Base-by-base conservation (phyloP, 2,113 vertebrate genomes). In the Ceratotherium simum region DNA sequence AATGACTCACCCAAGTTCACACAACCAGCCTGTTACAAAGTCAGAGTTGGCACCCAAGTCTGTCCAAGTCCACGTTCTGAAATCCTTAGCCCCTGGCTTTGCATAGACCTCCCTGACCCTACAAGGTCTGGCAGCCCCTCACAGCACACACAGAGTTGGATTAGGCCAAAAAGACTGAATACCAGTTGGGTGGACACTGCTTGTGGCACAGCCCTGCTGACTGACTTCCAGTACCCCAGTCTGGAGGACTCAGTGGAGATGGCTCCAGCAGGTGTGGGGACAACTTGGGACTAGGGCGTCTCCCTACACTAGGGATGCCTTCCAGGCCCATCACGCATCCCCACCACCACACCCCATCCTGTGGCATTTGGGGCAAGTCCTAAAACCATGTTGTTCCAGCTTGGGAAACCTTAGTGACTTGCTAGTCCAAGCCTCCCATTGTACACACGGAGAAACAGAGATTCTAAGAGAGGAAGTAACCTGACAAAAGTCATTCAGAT, bases 261-360 rank as follows among this genome's bases (percentile, higher is more conserved):
- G 36, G 36, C 56, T 70, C 31, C 33, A 25, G 65, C 33, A 85
- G 31, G 67, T 27, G 46, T 29, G 36, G 60, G 31, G 16, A 21
- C 60, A 46, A 17, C 42, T 0, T 14, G 42, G 80, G 39, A 27
- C 10, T 8, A 42, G 10, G 27, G 8, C 13, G 31, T 29, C 75
- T 72, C 46, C 62, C 23, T 18, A 27, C 0, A 13, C 10, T 7
- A 31, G 60, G 4, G 67, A 39, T 42, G 60, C 42, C 48, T 79
- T 75, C 39, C 6, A 87, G 56, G 64, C 20, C 60, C 2, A 13
- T 29, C 33, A n/a, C 11, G 23, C 16, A 79, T 54, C 12, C 5
- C 0, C 12, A 17, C 4, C 31, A 6, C 8, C 4, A 11, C 2
- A 31, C 6, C 25, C 16, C 21, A n/a, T 69, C 33, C 42, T 8